phyloP scores from a whole-genome alignment of 2,113 vertebrate species.

The Zootoca vivipara region DNA sequence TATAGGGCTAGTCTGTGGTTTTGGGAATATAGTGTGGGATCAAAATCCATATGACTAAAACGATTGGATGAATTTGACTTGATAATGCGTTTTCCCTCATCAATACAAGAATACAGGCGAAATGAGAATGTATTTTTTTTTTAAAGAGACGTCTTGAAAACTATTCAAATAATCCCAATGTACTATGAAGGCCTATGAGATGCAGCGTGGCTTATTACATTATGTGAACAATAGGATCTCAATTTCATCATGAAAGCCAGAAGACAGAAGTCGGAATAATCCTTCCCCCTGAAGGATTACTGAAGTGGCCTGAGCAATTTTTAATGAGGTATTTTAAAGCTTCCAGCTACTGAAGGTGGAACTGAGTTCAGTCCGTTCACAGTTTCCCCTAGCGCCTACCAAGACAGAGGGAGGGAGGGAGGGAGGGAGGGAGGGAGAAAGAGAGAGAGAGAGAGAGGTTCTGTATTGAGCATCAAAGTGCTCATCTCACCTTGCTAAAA shows the following conservation, averaged over 20 bases:
- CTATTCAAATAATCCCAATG: neutral
- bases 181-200: neutral
- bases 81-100: neutral
- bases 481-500: neutral
- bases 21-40: neutral
- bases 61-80: neutral
- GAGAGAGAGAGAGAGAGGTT: too few species aligned
- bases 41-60: neutral
- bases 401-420: too few species aligned
- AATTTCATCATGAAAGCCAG: neutral
- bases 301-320: neutral
- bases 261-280: neutral
- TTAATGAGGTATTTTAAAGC: slow-evolving; percentile 11
- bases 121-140: neutral
- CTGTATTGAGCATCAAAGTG: neutral
- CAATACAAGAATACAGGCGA: neutral
- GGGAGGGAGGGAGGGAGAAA: too few species aligned
- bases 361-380: neutral
- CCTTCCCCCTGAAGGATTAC: neutral
- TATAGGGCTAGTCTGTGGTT: neutral
- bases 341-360: neutral
- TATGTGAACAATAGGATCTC: neutral
- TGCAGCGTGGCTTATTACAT: neutral
- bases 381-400: neutral
- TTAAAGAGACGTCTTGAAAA: neutral